Conservation (phyloP, 2,797 vertebrate genomes). For the Carcharodon carcharias region DNA sequence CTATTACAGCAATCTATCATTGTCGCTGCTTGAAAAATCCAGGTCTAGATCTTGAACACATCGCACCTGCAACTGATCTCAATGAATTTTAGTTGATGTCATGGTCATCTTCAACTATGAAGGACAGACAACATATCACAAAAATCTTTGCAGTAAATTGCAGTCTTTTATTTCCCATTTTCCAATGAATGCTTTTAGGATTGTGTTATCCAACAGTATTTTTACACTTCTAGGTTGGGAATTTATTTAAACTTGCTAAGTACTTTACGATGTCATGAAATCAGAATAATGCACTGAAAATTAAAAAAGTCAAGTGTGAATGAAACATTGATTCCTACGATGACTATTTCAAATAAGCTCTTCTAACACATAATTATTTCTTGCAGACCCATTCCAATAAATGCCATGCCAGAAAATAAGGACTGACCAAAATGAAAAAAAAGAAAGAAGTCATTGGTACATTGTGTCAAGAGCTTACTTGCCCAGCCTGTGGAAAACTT, state of each 20-base stretch:
- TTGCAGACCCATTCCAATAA: neutral
- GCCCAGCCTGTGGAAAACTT: slow-evolving; percentile 32
- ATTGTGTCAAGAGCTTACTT: slow-evolving; percentile 30
- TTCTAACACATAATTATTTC: slow-evolving; percentile 9
- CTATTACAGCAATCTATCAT: too few relatives aligned
- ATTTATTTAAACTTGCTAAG: neutral
- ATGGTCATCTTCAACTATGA: neutral
- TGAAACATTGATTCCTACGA: neutral
- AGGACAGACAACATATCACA: neutral
- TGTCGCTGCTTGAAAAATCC: too few relatives aligned
- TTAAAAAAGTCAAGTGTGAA: neutral
- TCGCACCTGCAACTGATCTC: too few relatives aligned
- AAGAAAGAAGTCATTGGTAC: slow-evolving; percentile 11
- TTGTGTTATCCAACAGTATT: neutral
- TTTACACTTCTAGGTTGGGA: neutral
- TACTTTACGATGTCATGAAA: neutral
- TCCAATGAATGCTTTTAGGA: neutral
- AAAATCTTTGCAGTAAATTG: neutral
- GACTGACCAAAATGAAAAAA: slow-evolving; percentile 30
- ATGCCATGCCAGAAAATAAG: neutral
- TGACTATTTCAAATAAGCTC: neutral
- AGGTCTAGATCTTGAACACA: too few relatives aligned
- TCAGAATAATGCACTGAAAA: neutral
- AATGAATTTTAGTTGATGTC: too few relatives aligned
- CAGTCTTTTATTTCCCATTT: neutral